phyloP scores from a whole-genome alignment of 2,888 invertebrate genomes.

The Pheosia gnoma region DNA sequence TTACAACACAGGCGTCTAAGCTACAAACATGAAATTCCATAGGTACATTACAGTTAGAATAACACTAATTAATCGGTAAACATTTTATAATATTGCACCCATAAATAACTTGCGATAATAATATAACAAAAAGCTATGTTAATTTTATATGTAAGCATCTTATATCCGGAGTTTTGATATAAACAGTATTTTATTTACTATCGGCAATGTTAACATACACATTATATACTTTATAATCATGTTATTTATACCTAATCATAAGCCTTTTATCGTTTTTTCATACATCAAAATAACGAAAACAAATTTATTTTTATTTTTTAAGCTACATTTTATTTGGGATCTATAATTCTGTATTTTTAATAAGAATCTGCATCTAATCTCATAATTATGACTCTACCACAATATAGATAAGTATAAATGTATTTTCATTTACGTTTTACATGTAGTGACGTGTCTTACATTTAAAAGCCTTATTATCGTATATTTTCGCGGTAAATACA shows the following conservation, averaged over 20 bases:
- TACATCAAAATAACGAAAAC: constrained; percentile 16
- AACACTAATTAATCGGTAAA: neutral
- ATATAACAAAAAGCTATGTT: neutral
- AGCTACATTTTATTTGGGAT: constrained; percentile 24
- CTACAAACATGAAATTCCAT: constrained; percentile 62
- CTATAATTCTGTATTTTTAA: constrained; percentile 5
- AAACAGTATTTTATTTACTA: constrained; percentile 45
- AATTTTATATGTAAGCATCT: constrained; percentile 20
- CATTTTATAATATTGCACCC: no score
- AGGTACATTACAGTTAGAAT: constrained; percentile 64
- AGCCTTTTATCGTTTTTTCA: constrained; percentile 32
- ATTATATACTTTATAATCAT: constrained; percentile 1
- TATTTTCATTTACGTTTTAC: constrained; percentile 12
- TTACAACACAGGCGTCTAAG: constrained; percentile 60
- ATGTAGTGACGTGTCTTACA: constrained; percentile 20
- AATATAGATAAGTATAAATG: constrained; percentile 2
- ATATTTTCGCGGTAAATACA: constrained; percentile 59
- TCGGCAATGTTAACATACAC: neutral
- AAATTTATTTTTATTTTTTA: constrained; percentile 12
- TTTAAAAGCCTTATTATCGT: constrained; percentile 37
- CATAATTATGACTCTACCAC: neutral
- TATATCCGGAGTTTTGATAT: constrained; percentile 66
- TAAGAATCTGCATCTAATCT: constrained; percentile 4
- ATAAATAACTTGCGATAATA: no score
- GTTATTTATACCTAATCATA: constrained; percentile 30